Base-by-base conservation (phyloP, 2,888 invertebrate genomes). In the Hymenopus coronatus region DNA sequence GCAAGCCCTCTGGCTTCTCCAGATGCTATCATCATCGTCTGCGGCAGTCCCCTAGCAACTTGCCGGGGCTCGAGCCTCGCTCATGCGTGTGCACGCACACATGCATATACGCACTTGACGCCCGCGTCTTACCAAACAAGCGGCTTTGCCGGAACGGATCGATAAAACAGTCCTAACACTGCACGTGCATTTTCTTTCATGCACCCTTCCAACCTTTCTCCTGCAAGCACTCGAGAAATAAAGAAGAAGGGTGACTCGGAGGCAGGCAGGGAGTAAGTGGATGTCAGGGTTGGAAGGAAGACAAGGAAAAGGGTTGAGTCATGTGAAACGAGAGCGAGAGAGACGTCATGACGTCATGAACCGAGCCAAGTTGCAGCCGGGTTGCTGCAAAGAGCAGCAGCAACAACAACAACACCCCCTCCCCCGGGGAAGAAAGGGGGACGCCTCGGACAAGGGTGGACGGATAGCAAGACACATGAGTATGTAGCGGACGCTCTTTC, bases 231-330 rank as follows among this genome's bases (percentile, higher is more conserved):
- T 87, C 87, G 15, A 82, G 87, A 87, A 20, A 33, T 82, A 82
- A 87, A 82, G 87, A 87, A 54, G 85, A 46, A 85, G 70, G 33
- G 84, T 28, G 84, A 70, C 30, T 84, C 40, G 54, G 14, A 85
- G 30, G 25, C 81, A 30, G 28, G 86, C 15, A 82, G 87, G 87
- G 87, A 82, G 87, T 33, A 87, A 87, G 87, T 87, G 82, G 87
- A 87, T 85, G 85, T 85, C 85, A 85, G 40, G 28, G 54, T 70
- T 82, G 87, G 82, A 28, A 33, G 82, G 20, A 87, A 82, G 82
- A 87, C 33, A 87, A 87, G 87, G 82, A 87, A 70, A 87, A 87
- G 87, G 87, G 87, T 87, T 87, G 87, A 87, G 87, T 87, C 87
- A 87, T 87, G 82, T 82, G 54, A 70, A 70, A 70, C 54, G 54